Evolutionary conservation across 35 echinoderm and acorn worm genomes (phyloP).

Genomic region (Hemicentrotus pulcherrimus): DNA sequence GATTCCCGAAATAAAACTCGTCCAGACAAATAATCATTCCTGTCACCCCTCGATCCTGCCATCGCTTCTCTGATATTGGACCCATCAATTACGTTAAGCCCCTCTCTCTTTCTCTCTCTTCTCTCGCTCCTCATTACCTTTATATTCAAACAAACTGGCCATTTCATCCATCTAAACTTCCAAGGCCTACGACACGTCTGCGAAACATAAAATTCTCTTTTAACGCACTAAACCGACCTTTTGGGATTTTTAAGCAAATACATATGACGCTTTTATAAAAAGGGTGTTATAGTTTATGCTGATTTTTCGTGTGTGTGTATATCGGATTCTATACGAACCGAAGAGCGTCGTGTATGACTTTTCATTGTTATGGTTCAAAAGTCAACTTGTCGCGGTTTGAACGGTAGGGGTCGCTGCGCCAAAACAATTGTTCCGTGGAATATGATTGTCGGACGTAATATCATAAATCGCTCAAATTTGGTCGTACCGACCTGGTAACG

Average conservation of each 20-base stretch:
- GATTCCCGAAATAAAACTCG: background rate
- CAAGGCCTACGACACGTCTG: background rate
- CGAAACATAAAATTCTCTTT: background rate
- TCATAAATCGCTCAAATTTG: too few relatives aligned
- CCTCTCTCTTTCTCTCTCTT: background rate
- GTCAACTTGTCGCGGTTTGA: background rate
- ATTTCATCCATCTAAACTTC: background rate
- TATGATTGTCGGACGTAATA: background rate
- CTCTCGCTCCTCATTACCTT: background rate
- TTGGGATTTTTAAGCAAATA: background rate
- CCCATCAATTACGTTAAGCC: slow-evolving; percentile 35
- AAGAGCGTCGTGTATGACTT: background rate
- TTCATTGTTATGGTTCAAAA: background rate
- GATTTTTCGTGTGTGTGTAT: background rate
- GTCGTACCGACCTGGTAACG: background rate
- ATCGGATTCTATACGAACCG: background rate
- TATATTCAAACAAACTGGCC: background rate
- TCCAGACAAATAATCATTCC: background rate
- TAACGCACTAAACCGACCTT: background rate
- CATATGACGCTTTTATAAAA: background rate
- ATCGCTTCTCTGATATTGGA: background rate
- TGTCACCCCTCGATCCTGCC: background rate
- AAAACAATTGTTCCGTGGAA: slow-evolving; percentile 11
- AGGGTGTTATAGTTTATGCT: background rate
- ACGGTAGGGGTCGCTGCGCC: background rate